Base-by-base conservation (phyloP, 1,140 invertebrate genomes). In the Bombus balteatus region DNA sequence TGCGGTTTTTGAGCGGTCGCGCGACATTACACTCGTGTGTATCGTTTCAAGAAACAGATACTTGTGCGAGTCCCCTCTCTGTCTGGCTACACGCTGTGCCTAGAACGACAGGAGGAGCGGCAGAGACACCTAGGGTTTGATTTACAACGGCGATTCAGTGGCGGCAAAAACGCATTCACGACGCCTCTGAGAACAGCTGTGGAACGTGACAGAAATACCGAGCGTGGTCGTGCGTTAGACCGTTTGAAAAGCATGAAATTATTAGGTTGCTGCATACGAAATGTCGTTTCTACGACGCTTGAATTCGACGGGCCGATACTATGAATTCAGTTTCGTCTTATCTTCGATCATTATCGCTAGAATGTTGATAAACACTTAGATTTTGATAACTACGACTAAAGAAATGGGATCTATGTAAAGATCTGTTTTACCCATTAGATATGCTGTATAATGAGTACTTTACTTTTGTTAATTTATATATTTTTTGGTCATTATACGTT, bases 31-130 rank as follows among this genome's bases (percentile, higher is more conserved):
- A 37, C 53, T 13, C 71, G 32, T 62, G 32, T 62, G 57, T 66
- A 59, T 39, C 47, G 66, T 84, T 71, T 70, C 66, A 57, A 75
- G 79, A 79, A 84, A 53, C 75, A n/a, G 39, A 84, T 84, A 84
- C 75, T 32, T 79, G 82, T 72, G 66, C 82, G 82, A 84, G 82
- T 15, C 6, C 28, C 4, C 5, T 41, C n/a, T 2, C 18, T 53
- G 18, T 13, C 39, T 13, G 43, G 47, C 0, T 53, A 22, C 18
- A 53, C 6, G 47, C 25, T 25, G 32, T 32, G 4, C 53, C 65
- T 53, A 39, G 37, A 25, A 12, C 41, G 15, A 47, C n/a, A 15
- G 34, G 3, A 22, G 34, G 37, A 28, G 39, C 32, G 12, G 15
- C n/a, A 47, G 39, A 77, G 47, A 83, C 74, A 70, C 34, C 70